Evolutionary conservation across 2,797 vertebrate species (phyloP), one percentile per base, ranked within the genome.

Genomic region (Anableps anableps): DNA sequence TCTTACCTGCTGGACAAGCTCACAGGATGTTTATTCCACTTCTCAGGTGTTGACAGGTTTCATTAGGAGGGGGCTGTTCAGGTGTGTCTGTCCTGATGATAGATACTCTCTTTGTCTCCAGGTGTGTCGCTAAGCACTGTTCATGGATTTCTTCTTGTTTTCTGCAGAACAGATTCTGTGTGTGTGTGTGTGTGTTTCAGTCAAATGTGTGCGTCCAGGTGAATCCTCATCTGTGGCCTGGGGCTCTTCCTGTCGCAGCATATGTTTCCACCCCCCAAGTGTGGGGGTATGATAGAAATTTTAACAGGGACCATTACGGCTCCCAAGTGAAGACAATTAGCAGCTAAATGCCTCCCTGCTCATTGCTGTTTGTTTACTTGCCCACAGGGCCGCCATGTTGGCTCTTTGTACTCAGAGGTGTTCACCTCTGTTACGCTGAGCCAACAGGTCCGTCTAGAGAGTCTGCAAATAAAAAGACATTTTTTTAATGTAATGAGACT

Each of bases 241-340:
- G 75, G 95, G 95, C 94, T 93, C 93, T 96, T 96, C 95, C 95
- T 96, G 95, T 93, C 91, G 88, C 88, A 83, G 93, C 45, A 78
- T 95, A 90, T 91, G 87, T 93, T 93, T 93, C 91, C 91, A 85
- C 74, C 84, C 84, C 78, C 66, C 83, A 62, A 86, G 78, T 74
- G 78, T 19, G 58, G 80, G 89, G 90, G 41, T 58, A 86, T 83
- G 89, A 93, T 89, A 84, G 92, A 90, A 86, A 88, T 88, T 93
- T 88, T 88, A 93, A 91, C 89, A 87, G 83, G 91, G 87, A 87
- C 86, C 89, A 83, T 89, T 91, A 92, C 89, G 89, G 78, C 87
- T 95, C 95, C 94, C 93, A 82, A 85, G 94, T 93, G 94, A 91
- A 89, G 90, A 93, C 94, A 90, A 95, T 95, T 95, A 95, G 89